Percentiles rank a stretch among this genome's conserved stretches.
Conservation (phyloP, 2,888 invertebrate species). For the Drosophila dives region DNA sequence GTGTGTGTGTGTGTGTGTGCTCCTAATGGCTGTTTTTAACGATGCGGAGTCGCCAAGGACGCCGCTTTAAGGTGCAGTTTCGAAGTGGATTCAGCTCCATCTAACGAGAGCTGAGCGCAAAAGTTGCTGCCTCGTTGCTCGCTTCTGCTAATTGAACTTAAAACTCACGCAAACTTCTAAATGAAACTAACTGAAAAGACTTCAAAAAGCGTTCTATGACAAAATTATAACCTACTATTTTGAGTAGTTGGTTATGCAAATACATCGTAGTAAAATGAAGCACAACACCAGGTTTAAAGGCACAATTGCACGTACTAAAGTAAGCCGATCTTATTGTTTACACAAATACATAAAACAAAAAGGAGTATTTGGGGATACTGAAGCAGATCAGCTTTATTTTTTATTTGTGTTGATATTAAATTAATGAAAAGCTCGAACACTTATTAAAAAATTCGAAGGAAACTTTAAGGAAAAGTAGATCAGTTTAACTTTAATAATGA, state of each 20-base stretch:
- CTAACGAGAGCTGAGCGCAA: constrained; percentile 50
- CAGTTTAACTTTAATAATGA: not conserved
- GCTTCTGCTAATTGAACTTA: constrained; percentile 75
- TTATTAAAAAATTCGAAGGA: not conserved
- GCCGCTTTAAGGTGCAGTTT: constrained; percentile 64
- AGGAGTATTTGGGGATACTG: too few species aligned
- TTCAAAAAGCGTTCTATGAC: constrained; percentile 25
- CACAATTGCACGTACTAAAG: not conserved
- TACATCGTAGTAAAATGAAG: not conserved
- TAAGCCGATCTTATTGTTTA: too few species aligned
- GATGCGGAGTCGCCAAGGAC: constrained; percentile 62
- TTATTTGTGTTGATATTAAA: not conserved
- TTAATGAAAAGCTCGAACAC: not conserved
- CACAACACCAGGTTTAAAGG: not conserved
- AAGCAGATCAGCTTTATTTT: too few species aligned
- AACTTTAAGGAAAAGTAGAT: too few species aligned
- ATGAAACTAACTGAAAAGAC: constrained; percentile 71
- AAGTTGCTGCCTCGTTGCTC: constrained; percentile 43
- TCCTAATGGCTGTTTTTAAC: constrained; percentile 75
- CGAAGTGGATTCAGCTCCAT: constrained; percentile 45
- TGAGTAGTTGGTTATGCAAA: not conserved
- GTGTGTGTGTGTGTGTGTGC: constrained; percentile 20
- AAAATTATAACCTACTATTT: not conserved
- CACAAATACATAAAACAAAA: too few species aligned
- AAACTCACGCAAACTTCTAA: constrained; percentile 57